Evolutionary conservation across 1,140 invertebrate species (phyloP), one percentile per base, ranked within the genome.

Genomic region (Drosophila teissieri): DNA sequence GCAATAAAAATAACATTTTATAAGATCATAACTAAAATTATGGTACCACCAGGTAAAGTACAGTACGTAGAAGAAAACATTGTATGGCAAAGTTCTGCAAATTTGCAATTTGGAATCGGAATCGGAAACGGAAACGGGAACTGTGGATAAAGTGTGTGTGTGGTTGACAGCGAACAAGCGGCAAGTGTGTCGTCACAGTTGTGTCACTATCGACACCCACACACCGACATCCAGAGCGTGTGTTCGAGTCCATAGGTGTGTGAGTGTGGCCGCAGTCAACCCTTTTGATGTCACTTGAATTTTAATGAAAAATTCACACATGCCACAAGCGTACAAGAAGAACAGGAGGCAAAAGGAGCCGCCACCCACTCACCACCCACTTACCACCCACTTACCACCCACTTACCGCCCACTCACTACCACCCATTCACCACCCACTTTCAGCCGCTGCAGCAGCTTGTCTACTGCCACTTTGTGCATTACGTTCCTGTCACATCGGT

Each of bases 231-330:
- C 40, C 45, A 37, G 19, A 34, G 58, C 39, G 24, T 39, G 62
- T 39, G 39, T 27, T 52, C 15, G 40, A 17, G 52, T 45, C 40
- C 46, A 14, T 44, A 7, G n/a, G n/a, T 12, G 31, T 61, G 45
- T 17, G 58, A 54, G 53, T 45, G 73, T 61, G 44, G 60, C 73
- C 68, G 48, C 69, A 89, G 84, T 89, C 85, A 89, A 89, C 85
- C 84, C 85, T 89, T 89, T 89, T 89, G 84, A 89, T 89, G 84
- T 89, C 84, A 75, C 84, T 89, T 89, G 84, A 89, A 89, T 89
- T 89, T 89, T 89, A 89, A 89, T 89, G 85, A 89, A 89, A 89
- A 89, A 89, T 89, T 89, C 84, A 89, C 84, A 89, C 85, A 89
- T 89, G 69, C 84, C 84, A 90, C 84, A 89, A 78, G 80, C 85